A percentile compares a stretch with the other conserved stretches of the same genome.
These are phyloP conservation scores for Sipha maydis DNA, from an alignment of 2,888 invertebrate species.

Conservation along the genomic window DNA sequence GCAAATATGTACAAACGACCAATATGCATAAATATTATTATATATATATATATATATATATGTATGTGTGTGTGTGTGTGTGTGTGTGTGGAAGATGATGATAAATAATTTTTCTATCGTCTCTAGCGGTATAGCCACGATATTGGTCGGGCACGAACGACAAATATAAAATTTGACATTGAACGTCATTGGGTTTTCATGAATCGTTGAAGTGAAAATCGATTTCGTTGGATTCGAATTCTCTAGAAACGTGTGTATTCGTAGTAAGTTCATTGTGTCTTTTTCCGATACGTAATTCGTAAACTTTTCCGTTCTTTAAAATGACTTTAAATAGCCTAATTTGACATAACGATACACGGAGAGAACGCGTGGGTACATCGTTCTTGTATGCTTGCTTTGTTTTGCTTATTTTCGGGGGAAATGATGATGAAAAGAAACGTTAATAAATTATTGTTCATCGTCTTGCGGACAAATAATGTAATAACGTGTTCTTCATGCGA, in stretches of 20 bases:
- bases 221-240: not conserved
- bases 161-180: not conserved
- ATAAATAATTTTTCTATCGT: conserved; percentile 14
- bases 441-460: too few species aligned
- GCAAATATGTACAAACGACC: not conserved
- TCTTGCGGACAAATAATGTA: too few species aligned
- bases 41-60: too few species aligned
- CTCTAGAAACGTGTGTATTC: not conserved
- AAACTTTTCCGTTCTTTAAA: not conserved
- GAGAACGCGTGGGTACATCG: too few species aligned
- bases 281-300: not conserved
- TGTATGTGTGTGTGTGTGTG: not conserved
- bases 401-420: too few species aligned
- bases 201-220: not conserved
- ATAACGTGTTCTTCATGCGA: too few species aligned
- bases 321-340: not conserved
- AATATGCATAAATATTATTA: not conserved
- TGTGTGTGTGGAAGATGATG: not conserved
- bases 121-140: not conserved
- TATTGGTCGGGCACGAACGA: not conserved
- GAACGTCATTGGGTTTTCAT: not conserved
- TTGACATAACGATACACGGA: too few species aligned
- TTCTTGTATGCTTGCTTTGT: too few species aligned
- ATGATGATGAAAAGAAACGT: too few species aligned
- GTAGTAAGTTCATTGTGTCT: not conserved